phyloP scores from a whole-genome alignment of 1,140 invertebrate genomes.

The Lineus longissimus region DNA sequence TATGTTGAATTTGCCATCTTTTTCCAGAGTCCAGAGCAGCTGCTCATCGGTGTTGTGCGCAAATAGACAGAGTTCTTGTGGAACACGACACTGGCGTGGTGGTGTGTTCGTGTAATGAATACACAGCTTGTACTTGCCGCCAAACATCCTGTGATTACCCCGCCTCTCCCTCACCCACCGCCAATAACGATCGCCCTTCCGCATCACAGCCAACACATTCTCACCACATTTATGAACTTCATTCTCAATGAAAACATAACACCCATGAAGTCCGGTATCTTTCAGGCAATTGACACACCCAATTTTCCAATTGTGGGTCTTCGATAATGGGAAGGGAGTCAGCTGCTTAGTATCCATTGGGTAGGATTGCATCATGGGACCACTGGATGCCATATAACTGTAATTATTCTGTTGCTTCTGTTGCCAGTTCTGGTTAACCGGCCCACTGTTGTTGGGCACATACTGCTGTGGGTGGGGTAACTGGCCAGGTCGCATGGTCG shows the following conservation, averaged over 20 bases:
- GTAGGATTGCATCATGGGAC: conserved; percentile 10
- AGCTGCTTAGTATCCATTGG: conserved; percentile 15
- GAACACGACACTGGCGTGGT: conserved; percentile 26
- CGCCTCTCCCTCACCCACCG: conserved; percentile 35
- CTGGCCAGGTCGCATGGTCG: not conserved
- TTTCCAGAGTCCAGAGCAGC: conserved; percentile 41
- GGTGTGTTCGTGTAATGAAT: conserved; percentile 25
- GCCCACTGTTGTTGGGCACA: too few relatives aligned
- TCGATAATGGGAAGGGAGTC: conserved; percentile 21
- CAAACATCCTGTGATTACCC: conserved; percentile 35
- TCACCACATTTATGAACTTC: conserved; percentile 35
- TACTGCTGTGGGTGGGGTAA: not conserved
- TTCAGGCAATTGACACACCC: conserved; percentile 35
- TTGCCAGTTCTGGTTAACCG: too few relatives aligned
- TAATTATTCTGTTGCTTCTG: not conserved
- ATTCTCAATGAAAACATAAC: conserved; percentile 20
- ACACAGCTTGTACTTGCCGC: conserved; percentile 38
- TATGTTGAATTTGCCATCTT: conserved; percentile 39
- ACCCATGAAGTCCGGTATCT: conserved; percentile 20
- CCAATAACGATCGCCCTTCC: conserved; percentile 22
- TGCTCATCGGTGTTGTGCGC: conserved; percentile 43
- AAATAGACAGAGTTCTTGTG: conserved; percentile 38
- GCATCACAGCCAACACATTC: conserved; percentile 32
- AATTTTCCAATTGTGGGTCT: conserved; percentile 30
- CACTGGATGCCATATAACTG: not conserved